phyloP scores from a whole-genome alignment of 2,888 invertebrate species.

The Seira musarum region DNA sequence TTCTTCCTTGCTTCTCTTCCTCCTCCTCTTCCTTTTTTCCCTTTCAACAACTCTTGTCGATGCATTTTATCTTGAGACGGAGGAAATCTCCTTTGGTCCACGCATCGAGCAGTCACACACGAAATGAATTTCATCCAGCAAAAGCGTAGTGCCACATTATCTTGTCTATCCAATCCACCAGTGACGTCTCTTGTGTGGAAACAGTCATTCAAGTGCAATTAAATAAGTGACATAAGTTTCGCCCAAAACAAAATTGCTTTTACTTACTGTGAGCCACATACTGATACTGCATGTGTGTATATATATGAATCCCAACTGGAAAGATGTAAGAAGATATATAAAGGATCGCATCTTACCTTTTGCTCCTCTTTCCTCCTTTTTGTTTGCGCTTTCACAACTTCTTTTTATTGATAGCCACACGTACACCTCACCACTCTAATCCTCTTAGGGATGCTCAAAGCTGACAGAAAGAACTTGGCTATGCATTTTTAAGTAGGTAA shows the following conservation, averaged over 20 bases:
- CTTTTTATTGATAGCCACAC: conserved; percentile 6
- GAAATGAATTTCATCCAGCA: neutral
- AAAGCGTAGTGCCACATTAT: neutral
- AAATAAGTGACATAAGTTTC: conserved; percentile 19
- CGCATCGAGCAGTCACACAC: neutral
- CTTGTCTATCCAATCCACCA: neutral
- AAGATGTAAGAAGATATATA: neutral
- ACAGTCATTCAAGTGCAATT: conserved; percentile 22
- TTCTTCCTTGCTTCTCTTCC: neutral
- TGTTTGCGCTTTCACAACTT: neutral
- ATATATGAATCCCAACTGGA: neutral
- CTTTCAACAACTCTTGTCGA: conserved; percentile 3
- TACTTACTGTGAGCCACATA: conserved; percentile 5
- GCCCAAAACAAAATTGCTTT: conserved; percentile 8
- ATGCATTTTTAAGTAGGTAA: conserved; percentile 15
- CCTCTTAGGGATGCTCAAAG: conserved; percentile 3
- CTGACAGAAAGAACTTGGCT: conserved; percentile 8
- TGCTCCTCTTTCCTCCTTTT: neutral
- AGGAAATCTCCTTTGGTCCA: neutral
- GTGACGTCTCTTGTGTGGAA: conserved; percentile 20
- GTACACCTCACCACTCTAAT: conserved; percentile 10
- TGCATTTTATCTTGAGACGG: conserved; percentile 11
- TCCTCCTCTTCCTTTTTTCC: neutral
- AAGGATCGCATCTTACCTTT: neutral
- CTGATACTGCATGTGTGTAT: too few species aligned